These are phyloP conservation scores for Crenichthys baileyi DNA, from an alignment of 2,797 vertebrate genomes.

Conservation along the genomic window DNA sequence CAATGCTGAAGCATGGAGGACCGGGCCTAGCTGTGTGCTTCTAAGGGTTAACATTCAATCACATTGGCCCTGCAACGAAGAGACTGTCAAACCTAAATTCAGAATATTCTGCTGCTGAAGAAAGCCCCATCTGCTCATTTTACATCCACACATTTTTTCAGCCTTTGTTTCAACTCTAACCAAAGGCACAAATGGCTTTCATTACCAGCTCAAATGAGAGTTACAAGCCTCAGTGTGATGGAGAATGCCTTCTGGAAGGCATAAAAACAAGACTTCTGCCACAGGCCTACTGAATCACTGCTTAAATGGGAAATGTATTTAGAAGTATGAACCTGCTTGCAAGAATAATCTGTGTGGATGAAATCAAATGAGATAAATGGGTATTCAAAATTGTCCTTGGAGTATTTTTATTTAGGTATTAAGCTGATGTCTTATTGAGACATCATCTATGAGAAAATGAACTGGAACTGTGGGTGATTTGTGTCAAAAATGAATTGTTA, in stretches of 20 bases:
- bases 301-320: conserved; percentile 55
- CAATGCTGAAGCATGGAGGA: too few species aligned
- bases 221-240: conserved; percentile 17
- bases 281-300: conserved; percentile 55
- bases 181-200: conserved; percentile 31
- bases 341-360: conserved; percentile 32
- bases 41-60: too few species aligned
- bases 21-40: too few species aligned
- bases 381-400: conserved; percentile 25
- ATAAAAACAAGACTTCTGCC: conserved; percentile 59
- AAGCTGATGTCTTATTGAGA: conserved; percentile 43
- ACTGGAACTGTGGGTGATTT: too few species aligned
- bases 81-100: not conserved
- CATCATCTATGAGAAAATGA: too few species aligned
- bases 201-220: conserved; percentile 39
- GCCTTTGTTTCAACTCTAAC: conserved; percentile 8
- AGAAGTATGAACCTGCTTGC: conserved; percentile 53
- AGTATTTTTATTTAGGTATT: conserved; percentile 43
- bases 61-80: too few species aligned
- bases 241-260: conserved; percentile 56
- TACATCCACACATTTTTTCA: not conserved
- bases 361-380: conserved; percentile 48
- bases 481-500: too few species aligned
- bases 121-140: conserved; percentile 3
- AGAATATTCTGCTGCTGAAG: not conserved